phyloP scores from a whole-genome alignment of 2,797 vertebrate genomes.

The Momotus momota region DNA sequence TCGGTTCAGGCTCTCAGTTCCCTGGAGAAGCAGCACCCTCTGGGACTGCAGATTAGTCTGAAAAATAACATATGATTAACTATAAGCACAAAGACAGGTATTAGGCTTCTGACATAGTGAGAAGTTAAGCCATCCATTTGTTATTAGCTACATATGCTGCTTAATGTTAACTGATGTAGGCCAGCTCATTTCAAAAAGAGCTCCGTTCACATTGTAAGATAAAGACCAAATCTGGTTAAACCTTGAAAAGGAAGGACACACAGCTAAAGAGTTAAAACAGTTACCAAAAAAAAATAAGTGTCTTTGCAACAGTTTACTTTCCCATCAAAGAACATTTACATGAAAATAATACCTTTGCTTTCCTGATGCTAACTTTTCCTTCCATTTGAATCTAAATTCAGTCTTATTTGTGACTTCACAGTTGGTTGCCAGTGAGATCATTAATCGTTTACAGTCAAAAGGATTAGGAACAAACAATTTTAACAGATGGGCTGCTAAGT shows the following conservation, averaged over 20 bases:
- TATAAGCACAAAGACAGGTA: not conserved
- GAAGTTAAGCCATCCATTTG: not conserved
- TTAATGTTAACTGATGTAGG: not conserved
- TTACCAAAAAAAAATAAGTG: not conserved
- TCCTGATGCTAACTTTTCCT: not conserved
- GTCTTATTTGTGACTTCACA: not conserved
- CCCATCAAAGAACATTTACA: not conserved
- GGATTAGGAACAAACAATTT: conserved; percentile 6
- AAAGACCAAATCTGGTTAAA: not conserved
- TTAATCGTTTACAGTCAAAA: not conserved
- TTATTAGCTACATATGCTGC: not conserved
- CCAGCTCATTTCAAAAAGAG: not conserved
- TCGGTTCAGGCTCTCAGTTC: conserved; percentile 88
- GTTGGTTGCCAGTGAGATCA: not conserved
- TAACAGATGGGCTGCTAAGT: conserved; percentile 49
- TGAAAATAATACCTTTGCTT: not conserved
- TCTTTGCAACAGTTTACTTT: not conserved
- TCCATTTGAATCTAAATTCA: not conserved
- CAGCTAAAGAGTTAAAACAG: not conserved
- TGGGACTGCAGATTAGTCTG: conserved; percentile 91
- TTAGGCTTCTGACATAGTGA: not conserved
- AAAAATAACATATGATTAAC: not conserved
- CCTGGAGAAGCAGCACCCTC: conserved; percentile 91
- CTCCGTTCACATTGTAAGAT: not conserved
- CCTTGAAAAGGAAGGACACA: not conserved